Conservation (phyloP, 2,888 invertebrate genomes). For the Acronicta psi region DNA sequence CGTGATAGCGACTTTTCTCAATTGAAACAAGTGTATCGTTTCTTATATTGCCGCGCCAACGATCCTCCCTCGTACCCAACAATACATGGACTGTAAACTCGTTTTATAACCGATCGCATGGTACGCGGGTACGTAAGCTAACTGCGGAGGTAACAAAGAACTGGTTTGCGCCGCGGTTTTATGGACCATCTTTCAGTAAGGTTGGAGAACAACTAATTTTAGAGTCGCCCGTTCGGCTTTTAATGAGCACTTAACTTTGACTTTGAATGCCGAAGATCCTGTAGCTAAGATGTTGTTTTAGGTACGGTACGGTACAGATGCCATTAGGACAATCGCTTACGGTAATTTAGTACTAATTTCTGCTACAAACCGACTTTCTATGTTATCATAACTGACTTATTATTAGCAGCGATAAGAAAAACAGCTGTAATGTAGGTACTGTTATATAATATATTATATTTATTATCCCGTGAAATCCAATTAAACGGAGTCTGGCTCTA, state of each 20-base stretch:
- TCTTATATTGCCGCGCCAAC: conserved; percentile 54
- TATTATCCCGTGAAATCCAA: conserved; percentile 36
- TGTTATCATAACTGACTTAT: conserved; percentile 22
- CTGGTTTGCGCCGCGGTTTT: conserved; percentile 73
- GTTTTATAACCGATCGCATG: conserved; percentile 57
- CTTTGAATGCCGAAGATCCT: conserved; percentile 51
- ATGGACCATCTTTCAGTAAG: conserved; percentile 62
- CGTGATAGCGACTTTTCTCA: conserved; percentile 57
- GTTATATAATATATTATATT: too few relatives aligned
- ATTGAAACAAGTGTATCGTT: conserved; percentile 62
- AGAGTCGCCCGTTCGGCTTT: conserved; percentile 54
- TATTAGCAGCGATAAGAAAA: conserved; percentile 28
- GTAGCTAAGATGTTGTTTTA: conserved; percentile 23
- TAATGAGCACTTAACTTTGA: conserved; percentile 60
- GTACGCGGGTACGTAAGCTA: conserved; percentile 58
- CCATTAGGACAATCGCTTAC: background rate
- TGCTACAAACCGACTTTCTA: background rate
- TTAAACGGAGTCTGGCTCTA: conserved; percentile 8
- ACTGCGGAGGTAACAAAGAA: conserved; percentile 71
- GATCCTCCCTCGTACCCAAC: conserved; percentile 45
- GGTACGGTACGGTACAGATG: background rate
- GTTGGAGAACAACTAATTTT: conserved; percentile 63
- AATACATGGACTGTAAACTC: conserved; percentile 60
- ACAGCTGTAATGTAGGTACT: conserved; percentile 26
- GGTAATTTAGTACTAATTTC: conserved; percentile 2